Base-by-base conservation (phyloP, 2,888 invertebrate genomes). In the Lamproptera curius region DNA sequence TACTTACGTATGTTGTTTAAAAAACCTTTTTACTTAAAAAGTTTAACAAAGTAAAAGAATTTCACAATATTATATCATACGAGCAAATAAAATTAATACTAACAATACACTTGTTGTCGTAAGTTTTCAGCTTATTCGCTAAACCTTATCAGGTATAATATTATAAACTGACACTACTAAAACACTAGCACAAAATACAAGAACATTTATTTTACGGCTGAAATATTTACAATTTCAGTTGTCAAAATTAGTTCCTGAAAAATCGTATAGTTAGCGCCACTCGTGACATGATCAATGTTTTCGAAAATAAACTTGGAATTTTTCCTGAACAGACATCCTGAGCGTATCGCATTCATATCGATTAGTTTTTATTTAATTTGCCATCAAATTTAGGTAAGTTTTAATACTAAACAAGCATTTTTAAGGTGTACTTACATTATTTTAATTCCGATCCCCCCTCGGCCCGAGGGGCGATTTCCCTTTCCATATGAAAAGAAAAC, bases 231-330 rank as follows among this genome's bases (percentile, higher is more conserved):
- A 65, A 50, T 57, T 56, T 57, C 37, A 47, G 23, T 67, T 67
- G 84, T 82, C 83, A 85, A 75, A 69, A 51, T 59, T 53, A 62
- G 62, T 80, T 71, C 43, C 47, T 57, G 71, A 66, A 78, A 77
- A 76, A 56, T 65, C 53, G 61, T 51, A 61, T 59, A 84, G 84
- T 72, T 74, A 72, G 72, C 79, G 73, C 72, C 65, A 70, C 63
- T 37, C 51, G 46, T 82, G 84, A 85, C 84, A 68, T 73, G 72
- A 79, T 74, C 76, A 78, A 84, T 76, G 71, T 74, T 83, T 85
- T 86, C 86, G 65, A 87, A 87, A 86, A 85, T 86, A 86, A 86
- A 85, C 81, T 79, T 67, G 65, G 69, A 65, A 62, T 71, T 81
- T 80, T 79, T 77, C 73, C 69, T 74, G 69, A 69, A 71, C 72